Evolutionary conservation across 1,140 invertebrate species (phyloP).

Genomic region (Carcinoscorpius rotundicauda): DNA sequence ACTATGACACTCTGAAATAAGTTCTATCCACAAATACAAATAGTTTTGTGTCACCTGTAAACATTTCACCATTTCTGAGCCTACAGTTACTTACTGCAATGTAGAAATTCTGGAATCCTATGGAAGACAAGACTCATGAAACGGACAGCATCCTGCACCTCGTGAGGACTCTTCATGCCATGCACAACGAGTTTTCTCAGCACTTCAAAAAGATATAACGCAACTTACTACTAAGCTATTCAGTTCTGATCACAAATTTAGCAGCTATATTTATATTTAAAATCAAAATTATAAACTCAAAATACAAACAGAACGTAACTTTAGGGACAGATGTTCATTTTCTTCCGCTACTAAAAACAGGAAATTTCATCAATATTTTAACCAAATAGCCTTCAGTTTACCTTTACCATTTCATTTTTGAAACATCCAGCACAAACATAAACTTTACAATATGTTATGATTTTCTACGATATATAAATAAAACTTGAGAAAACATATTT

Average conservation of each 20-base stretch:
- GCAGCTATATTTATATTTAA: slow-evolving; percentile 2
- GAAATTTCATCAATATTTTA: too few species aligned
- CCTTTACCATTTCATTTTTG: too few species aligned
- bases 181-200: slow-evolving; percentile 65
- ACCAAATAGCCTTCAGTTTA: too few species aligned
- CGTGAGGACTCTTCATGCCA: slow-evolving; percentile 63
- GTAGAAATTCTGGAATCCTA: slow-evolving; percentile 55
- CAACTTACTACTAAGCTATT: background rate
- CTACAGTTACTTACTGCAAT: slow-evolving; percentile 53
- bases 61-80: too few species aligned
- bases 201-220: slow-evolving; percentile 35
- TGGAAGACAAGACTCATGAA: slow-evolving; percentile 70
- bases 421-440: too few species aligned
- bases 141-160: slow-evolving; percentile 52
- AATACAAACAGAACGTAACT: background rate
- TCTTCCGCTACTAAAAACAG: too few species aligned
- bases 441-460: too few species aligned
- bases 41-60: too few species aligned
- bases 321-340: background rate
- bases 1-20: too few species aligned
- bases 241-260: background rate
- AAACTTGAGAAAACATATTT: too few species aligned
- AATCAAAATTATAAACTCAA: background rate
- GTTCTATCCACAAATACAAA: too few species aligned
- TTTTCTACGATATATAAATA: too few species aligned